Evolutionary conservation across 2,888 invertebrate species (phyloP).

Genomic region (Tachina lurida): DNA sequence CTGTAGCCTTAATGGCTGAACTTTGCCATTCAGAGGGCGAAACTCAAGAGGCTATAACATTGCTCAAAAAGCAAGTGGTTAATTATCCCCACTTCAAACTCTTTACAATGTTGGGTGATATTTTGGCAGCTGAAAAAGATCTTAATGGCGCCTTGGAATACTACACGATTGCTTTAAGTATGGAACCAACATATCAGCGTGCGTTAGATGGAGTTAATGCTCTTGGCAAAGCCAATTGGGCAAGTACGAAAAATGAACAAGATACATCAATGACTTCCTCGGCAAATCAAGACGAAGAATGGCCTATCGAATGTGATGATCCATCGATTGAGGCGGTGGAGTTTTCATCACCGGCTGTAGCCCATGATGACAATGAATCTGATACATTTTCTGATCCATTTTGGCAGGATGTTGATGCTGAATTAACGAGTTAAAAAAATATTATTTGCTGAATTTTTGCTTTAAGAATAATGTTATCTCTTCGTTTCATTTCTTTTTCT

Average conservation of each 20-base stretch:
- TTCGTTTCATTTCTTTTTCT: not conserved
- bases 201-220: slow-evolving; percentile 80
- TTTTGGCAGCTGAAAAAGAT: slow-evolving; percentile 78
- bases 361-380: slow-evolving; percentile 83
- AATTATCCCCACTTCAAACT: slow-evolving; percentile 79
- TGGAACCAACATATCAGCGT: slow-evolving; percentile 80
- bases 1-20: slow-evolving; percentile 88
- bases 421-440: slow-evolving; percentile 80
- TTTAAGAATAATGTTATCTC: not conserved
- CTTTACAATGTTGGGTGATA: slow-evolving; percentile 80
- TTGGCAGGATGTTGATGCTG: slow-evolving; percentile 86
- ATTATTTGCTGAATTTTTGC: slow-evolving; percentile 4
- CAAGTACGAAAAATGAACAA: slow-evolving; percentile 70
- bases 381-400: slow-evolving; percentile 84
- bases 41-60: slow-evolving; percentile 86
- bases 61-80: slow-evolving; percentile 86
- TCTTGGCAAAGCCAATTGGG: slow-evolving; percentile 76
- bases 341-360: slow-evolving; percentile 80
- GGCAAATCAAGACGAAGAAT: slow-evolving; percentile 78
- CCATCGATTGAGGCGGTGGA: slow-evolving; percentile 79
- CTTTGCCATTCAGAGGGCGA: slow-evolving; percentile 87
- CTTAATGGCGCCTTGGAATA: slow-evolving; percentile 80
- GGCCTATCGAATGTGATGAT: slow-evolving; percentile 80
- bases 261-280: slow-evolving; percentile 74
- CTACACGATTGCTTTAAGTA: slow-evolving; percentile 80